These are phyloP conservation scores for Oryzias curvinotus DNA, from an alignment of 2,113 vertebrate species.

Conservation along the genomic window DNA sequence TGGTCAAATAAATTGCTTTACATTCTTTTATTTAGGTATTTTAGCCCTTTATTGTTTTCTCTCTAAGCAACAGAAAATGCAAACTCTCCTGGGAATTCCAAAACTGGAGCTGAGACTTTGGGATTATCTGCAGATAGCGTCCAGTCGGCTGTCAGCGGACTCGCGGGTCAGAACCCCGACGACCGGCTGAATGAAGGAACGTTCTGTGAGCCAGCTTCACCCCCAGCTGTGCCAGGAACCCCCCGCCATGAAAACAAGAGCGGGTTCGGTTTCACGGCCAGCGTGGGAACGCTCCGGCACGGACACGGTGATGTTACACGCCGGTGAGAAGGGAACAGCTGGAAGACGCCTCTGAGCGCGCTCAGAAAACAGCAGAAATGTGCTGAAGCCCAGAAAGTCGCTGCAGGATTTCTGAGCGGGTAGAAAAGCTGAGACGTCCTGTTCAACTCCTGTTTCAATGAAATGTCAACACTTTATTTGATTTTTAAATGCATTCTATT, in stretches of 20 bases:
- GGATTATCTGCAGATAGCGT: too few relatives aligned
- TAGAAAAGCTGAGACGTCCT: too few relatives aligned
- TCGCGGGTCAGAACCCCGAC: too few relatives aligned
- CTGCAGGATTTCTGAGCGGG: neutral
- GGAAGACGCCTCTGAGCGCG: conserved; percentile 2
- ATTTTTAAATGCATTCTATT: neutral
- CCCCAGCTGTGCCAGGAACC: conserved; percentile 32
- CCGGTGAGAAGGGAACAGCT: conserved; percentile 22
- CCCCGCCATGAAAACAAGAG: conserved; percentile 38
- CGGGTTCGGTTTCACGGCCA: conserved; percentile 5
- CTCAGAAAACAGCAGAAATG: conserved; percentile 2
- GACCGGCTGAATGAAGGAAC: conserved; percentile 2
- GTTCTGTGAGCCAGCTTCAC: conserved; percentile 21
- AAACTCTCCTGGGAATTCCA: too few relatives aligned
- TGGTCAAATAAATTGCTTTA: neutral
- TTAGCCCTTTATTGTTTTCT: too few relatives aligned
- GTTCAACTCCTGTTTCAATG: too few relatives aligned
- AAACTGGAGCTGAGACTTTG: too few relatives aligned
- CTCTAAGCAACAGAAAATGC: too few relatives aligned
- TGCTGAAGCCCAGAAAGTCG: conserved; percentile 1
- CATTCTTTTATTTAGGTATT: neutral
- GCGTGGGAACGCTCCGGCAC: conserved; percentile 17
- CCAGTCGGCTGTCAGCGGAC: too few relatives aligned
- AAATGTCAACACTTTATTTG: too few relatives aligned
- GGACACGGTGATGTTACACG: neutral